Base-by-base conservation (phyloP, 2,888 invertebrate species). In the Vanessa cardui region DNA sequence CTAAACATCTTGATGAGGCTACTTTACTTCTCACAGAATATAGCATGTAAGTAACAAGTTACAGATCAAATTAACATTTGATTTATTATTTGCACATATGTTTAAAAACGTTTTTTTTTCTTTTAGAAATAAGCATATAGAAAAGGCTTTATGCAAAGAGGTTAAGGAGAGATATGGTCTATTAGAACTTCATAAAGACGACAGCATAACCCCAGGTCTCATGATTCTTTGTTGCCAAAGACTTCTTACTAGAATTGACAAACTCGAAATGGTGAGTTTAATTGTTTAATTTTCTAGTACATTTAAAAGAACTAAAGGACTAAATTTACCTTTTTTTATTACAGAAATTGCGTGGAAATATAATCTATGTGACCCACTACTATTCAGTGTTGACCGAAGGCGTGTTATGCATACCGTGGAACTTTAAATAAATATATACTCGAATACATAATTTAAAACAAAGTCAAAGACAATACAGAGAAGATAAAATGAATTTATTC, bases 341-440 rank as follows among this genome's bases (percentile, higher is more conserved):
- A 64, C 92, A 93, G 86, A 87, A 90, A 79, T 88, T 97, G n/a
- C 90, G 94, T 71, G 96, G 95, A 59, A 94, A 96, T 59, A 94
- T 95, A 77, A 87, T 99, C 4, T 96, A 96, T 83, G 95, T 98
- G 64, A 96, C 98, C 0, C 97, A 97, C 83, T 98, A 98, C 87
- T 98, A 98, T 84, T 97, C 98, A 0, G 96, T 99, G 59, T 93
- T 98, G 81, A 95, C 96, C 0, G 98, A 98, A 86, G 99, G 99
- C 1, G 96, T 97, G 66, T 94, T 98, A 64, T 98, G 98, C 83
- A 96, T 98, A 84, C 98, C 98, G 20, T 98, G 98, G 98, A 96
- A 98, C 87, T 98, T 96, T 94, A 95, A 95, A 83, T 90, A 94
- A 72, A 45, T 58, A 56, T 44, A 18, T 46, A 64, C 0, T 3